phyloP scores from a whole-genome alignment of 2,888 invertebrate species.

The Diloba caeruleocephala region DNA sequence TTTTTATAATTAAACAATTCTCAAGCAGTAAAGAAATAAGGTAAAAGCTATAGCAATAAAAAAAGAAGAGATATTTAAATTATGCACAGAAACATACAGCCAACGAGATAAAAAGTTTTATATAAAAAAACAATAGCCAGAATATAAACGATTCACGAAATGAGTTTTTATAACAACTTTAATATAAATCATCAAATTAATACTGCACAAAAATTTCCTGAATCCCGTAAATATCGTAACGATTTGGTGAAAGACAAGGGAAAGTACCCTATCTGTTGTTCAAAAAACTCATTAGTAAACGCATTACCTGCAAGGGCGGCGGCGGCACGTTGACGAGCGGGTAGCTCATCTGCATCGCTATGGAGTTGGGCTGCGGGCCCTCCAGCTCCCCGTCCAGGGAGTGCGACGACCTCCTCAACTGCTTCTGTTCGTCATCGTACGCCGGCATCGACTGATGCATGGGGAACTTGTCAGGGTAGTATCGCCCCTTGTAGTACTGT shows the following conservation, averaged over 20 bases:
- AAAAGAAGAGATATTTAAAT: constrained; percentile 19
- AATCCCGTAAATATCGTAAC: too few relatives aligned
- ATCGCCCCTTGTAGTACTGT: constrained; percentile 64
- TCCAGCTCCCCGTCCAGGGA: constrained; percentile 81
- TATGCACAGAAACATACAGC: constrained; percentile 40
- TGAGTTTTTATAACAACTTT: constrained; percentile 43
- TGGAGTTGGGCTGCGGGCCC: constrained; percentile 88
- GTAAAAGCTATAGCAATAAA: constrained; percentile 49
- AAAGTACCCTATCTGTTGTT: constrained; percentile 17
- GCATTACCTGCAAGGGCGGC: constrained; percentile 80
- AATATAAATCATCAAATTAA: too few relatives aligned
- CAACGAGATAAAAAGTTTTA: constrained; percentile 27
- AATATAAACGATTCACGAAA: constrained; percentile 4
- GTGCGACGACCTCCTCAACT: constrained; percentile 75
- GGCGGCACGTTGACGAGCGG: constrained; percentile 90
- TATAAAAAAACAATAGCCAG: constrained; percentile 28
- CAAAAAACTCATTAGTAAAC: constrained; percentile 27
- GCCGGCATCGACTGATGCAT: constrained; percentile 78
- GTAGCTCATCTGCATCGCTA: constrained; percentile 91
- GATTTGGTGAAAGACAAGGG: too few relatives aligned
- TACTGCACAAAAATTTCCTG: too few relatives aligned
- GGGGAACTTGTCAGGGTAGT: constrained; percentile 55
- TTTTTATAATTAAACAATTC: constrained; percentile 1
- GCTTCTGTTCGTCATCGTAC: constrained; percentile 63
- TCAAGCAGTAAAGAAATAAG: constrained; percentile 44